Evolutionary conservation across 2,888 invertebrate genomes (phyloP).

Genomic region (Cantharis lateralis): DNA sequence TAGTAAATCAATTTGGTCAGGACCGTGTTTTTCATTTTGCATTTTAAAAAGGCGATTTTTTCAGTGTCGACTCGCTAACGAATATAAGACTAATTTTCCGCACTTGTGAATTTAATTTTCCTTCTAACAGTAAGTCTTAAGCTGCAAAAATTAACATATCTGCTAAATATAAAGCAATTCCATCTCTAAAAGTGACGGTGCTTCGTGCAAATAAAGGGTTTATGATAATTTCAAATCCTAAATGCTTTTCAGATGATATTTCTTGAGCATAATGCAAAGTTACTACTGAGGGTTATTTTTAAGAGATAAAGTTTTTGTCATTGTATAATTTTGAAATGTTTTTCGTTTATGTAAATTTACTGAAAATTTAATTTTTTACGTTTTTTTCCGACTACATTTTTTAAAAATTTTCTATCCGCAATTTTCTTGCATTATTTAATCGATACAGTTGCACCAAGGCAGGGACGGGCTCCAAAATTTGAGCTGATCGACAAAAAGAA

Average conservation of each 20-base stretch:
- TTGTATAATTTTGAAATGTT: slow-evolving; percentile 13
- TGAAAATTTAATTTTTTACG: slow-evolving; percentile 13
- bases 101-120: slow-evolving; percentile 5
- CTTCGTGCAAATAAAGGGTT: slow-evolving; percentile 27
- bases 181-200: slow-evolving; percentile 18
- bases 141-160: slow-evolving; percentile 27
- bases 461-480: neutral
- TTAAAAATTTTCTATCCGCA: neutral
- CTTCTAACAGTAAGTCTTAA: slow-evolving; percentile 13
- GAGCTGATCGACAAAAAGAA: no score
- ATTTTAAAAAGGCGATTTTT: neutral
- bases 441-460: neutral
- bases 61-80: neutral
- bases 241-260: slow-evolving; percentile 22
- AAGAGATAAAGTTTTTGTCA: slow-evolving; percentile 15
- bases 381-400: neutral
- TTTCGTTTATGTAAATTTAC: slow-evolving; percentile 19
- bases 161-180: slow-evolving; percentile 22
- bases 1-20: neutral
- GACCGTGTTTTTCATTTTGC: neutral
- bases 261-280: slow-evolving; percentile 13
- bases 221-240: slow-evolving; percentile 27
- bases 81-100: slow-evolving; percentile 17
- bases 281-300: slow-evolving; percentile 17
- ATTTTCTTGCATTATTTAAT: neutral